These are phyloP conservation scores for Anagyrus pseudococci DNA, from an alignment of 2,888 invertebrate genomes.

Conservation along the genomic window DNA sequence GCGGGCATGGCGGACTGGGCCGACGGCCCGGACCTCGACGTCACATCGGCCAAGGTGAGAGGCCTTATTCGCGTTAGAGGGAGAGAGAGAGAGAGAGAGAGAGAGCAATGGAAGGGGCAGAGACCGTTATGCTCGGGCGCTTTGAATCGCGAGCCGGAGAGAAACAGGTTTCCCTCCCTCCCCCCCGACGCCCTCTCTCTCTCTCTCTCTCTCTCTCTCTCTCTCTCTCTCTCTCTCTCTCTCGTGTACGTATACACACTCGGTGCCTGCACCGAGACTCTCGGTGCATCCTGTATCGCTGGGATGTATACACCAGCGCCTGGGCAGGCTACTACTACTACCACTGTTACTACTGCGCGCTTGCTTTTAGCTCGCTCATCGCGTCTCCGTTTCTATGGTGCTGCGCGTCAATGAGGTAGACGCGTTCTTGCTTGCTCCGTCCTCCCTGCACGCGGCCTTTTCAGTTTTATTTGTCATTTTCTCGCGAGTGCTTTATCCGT, in stretches of 20 bases:
- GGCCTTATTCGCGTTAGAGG: not conserved
- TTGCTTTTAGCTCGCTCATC: too few species aligned
- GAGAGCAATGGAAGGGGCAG: not conserved
- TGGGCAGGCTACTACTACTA: too few species aligned
- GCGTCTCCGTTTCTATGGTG: not conserved
- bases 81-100: not conserved
- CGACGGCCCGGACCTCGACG: constrained; percentile 48
- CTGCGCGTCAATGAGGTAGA: constrained; percentile 10
- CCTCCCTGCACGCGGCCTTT: not conserved
- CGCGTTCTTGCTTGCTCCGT: too few species aligned
- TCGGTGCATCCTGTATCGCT: too few species aligned
- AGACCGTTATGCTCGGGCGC: constrained; percentile 13
- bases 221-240: too few species aligned
- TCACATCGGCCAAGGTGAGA: constrained; percentile 52
- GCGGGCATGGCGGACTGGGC: constrained; percentile 39
- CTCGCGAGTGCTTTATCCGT: too few species aligned
- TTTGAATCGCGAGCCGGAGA: constrained; percentile 15
- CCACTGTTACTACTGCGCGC: too few species aligned
- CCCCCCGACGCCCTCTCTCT: too few species aligned
- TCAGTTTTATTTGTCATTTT: not conserved
- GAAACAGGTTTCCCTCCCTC: constrained; percentile 24
- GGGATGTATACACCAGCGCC: too few species aligned
- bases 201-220: too few species aligned
- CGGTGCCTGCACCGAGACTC: too few species aligned
- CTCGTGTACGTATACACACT: too few species aligned